Evolutionary conservation across 64 coral and sea anemone genomes (phyloP).

Genomic region (Trachythela sp.): DNA sequence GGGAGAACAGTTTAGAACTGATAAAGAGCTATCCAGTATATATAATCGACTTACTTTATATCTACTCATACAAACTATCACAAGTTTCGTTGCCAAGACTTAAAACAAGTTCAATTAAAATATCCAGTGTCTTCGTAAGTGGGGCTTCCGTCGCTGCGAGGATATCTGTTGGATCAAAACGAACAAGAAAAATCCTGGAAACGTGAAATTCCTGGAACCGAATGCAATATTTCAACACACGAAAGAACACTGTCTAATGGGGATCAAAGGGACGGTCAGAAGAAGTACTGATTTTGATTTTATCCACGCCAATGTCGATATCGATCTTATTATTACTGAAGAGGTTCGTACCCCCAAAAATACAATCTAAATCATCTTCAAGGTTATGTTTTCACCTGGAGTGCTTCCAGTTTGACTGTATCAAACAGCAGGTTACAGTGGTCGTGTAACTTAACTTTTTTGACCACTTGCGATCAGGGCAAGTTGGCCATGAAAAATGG

Average conservation of each 20-base stretch:
- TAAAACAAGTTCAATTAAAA: no score
- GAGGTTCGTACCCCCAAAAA: conserved; percentile 44
- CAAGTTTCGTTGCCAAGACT: neutral
- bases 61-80: no score
- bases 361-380: no score
- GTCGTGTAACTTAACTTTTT: no score
- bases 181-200: conserved; percentile 93
- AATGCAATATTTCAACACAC: conserved; percentile 94
- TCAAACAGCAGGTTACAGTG: no score
- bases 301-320: conserved; percentile 99
- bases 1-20: no score
- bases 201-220: conserved; percentile 89
- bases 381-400: no score
- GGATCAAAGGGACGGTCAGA: conserved; percentile 83
- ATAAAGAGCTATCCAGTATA: no score
- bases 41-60: no score
- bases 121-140: conserved; percentile 72
- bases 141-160: conserved; percentile 95
- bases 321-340: conserved; percentile 96
- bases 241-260: conserved; percentile 96
- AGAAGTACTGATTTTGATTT: conserved; percentile 94
- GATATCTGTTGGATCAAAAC: conserved; percentile 99
- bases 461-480: no score
- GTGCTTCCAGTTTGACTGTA: no score
- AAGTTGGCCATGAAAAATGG: no score